phyloP scores from a whole-genome alignment of 2,113 vertebrate species.

The Mastomys natalensis region DNA sequence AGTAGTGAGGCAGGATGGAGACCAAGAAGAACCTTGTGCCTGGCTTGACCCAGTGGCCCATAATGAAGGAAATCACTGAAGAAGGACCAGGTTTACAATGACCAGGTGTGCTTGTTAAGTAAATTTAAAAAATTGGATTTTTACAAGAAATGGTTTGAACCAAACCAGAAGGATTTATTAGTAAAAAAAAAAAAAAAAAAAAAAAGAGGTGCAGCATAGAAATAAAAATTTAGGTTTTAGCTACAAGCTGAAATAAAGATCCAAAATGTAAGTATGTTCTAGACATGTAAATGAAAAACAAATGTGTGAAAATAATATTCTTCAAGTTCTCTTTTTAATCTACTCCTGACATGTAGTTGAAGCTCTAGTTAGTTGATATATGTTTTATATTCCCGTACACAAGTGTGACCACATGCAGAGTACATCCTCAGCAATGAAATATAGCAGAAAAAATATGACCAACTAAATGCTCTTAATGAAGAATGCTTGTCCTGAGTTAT shows the following conservation, averaged over 20 bases:
- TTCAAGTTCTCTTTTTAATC: neutral
- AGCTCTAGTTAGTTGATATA: neutral
- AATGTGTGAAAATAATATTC: neutral
- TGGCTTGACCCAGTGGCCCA: neutral
- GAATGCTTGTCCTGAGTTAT: neutral
- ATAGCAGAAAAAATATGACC: neutral
- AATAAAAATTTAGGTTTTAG: neutral
- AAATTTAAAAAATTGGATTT: neutral
- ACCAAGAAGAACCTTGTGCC: neutral
- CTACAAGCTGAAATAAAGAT: neutral
- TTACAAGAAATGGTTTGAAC: neutral
- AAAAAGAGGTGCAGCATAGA: neutral
- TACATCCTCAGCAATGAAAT: neutral
- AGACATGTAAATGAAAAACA: neutral
- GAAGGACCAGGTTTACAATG: neutral
- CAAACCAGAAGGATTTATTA: neutral
- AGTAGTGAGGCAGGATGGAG: neutral
- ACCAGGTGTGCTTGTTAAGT: neutral
- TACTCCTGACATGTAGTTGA: neutral
- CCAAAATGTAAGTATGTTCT: neutral
- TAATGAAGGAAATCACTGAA: neutral
- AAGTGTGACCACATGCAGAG: neutral
- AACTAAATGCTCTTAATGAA: neutral
- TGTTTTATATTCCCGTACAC: neutral
- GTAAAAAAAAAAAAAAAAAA: neutral